Conservation (phyloP, 2,888 invertebrate species). For the Pteria penguin region DNA sequence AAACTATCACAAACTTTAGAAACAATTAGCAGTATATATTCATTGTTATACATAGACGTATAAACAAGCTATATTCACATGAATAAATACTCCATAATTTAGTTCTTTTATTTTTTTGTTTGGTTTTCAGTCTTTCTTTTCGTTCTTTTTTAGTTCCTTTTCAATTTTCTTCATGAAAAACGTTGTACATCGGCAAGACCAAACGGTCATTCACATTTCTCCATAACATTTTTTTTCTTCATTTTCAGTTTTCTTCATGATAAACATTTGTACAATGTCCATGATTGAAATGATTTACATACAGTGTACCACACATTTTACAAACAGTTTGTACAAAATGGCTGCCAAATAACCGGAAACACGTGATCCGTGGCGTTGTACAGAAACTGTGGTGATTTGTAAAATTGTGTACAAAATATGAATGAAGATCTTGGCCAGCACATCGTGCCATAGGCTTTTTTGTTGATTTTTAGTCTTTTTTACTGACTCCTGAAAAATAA, state of each 20-base stretch:
- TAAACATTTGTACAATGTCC: neutral
- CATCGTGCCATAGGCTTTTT: neutral
- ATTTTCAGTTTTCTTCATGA: neutral
- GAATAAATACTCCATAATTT: too few relatives aligned
- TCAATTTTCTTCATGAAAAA: too few relatives aligned
- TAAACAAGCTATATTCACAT: too few relatives aligned
- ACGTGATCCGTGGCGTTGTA: neutral
- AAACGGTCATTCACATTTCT: too few relatives aligned
- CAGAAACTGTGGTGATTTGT: neutral
- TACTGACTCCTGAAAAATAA: neutral
- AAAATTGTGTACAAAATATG: neutral
- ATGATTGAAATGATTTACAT: neutral
- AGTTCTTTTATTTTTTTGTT: too few relatives aligned
- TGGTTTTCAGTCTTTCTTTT: too few relatives aligned
- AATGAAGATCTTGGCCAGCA: neutral
- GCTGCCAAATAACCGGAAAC: neutral
- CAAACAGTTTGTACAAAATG: neutral
- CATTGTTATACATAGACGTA: too few relatives aligned
- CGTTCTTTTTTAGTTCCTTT: too few relatives aligned
- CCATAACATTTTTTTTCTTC: neutral
- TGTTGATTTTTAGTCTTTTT: neutral
- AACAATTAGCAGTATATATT: too few relatives aligned
- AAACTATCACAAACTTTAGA: too few relatives aligned
- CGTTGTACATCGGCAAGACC: too few relatives aligned
- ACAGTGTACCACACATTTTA: neutral